Evolutionary conservation across 2,888 invertebrate species (phyloP), one percentile per base, ranked within the genome.

Genomic region (Plutella xylostella): DNA sequence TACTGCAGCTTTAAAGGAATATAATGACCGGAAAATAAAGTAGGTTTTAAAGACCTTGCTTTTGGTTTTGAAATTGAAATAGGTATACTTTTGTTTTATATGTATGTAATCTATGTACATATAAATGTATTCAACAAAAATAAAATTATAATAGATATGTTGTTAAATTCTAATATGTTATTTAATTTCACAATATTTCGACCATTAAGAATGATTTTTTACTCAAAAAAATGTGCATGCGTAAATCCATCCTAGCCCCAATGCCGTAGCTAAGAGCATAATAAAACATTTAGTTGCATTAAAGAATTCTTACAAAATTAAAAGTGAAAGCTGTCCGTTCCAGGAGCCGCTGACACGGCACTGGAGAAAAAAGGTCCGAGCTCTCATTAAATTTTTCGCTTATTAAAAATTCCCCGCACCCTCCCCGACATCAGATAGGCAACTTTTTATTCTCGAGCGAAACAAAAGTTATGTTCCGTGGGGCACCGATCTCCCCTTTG

Each of bases 381-480:
- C 60, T 64, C 77, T 82, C 82, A 83, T 83, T 83, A 83, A 79
- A 83, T 82, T 80, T 80, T 74, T 80, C 79, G 75, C 82, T 83
- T 83, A 83, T 82, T 82, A 83, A 80, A 83, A 83, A 83, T 82
- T 83, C 80, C 73, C 82, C 70, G 63, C 75, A 68, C 68, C 69
- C 62, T 68, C 75, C 71, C 68, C 60, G 58, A 58, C 65, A 70
- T 79, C 70, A 69, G 75, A 71, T 65, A 65, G 68, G 72, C 71
- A 75, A 79, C 80, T 79, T 82, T 83, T 83, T 83, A 74, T 73
- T 61, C 64, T 62, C 61, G n/a, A n/a, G 60, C 69, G 70, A 67
- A 75, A 73, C 78, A 74, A 75, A 79, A 79, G 78, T 77, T 78
- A 72, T 73, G 70, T 73, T 73, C 69, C 68, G 57, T 64, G 68